These are phyloP conservation scores for Aporophyla nigra DNA, from an alignment of 2,888 invertebrate species.

Conservation along the genomic window DNA sequence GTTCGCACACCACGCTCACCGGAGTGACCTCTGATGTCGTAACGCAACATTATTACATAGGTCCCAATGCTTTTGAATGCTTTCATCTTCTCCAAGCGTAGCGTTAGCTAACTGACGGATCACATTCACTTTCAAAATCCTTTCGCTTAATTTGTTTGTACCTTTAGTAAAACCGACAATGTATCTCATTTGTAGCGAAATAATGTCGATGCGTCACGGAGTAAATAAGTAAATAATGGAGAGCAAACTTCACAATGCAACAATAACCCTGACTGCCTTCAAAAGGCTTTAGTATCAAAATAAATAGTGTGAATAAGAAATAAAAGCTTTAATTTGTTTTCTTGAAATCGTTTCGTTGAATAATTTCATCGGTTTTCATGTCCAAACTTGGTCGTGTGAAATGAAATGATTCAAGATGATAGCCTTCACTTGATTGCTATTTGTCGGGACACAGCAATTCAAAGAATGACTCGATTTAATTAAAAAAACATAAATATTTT, in stretches of 20 bases:
- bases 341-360: slow-evolving; percentile 27
- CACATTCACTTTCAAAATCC: slow-evolving; percentile 83
- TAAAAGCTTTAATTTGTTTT: slow-evolving; percentile 31
- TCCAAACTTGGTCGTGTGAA: slow-evolving; percentile 20
- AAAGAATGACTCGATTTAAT: slow-evolving; percentile 13
- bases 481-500: background rate
- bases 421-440: slow-evolving; percentile 20
- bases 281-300: slow-evolving; percentile 35
- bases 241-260: slow-evolving; percentile 23
- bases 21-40: slow-evolving; percentile 69
- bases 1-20: slow-evolving; percentile 47
- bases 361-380: slow-evolving; percentile 22
- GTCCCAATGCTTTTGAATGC: slow-evolving; percentile 76
- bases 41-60: slow-evolving; percentile 67
- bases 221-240: slow-evolving; percentile 5
- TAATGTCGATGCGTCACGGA: slow-evolving; percentile 16
- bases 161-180: slow-evolving; percentile 31
- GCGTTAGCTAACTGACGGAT: slow-evolving; percentile 72
- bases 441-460: background rate
- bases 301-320: slow-evolving; percentile 33
- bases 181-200: slow-evolving; percentile 33
- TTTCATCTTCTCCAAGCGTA: slow-evolving; percentile 71
- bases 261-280: slow-evolving; percentile 22
- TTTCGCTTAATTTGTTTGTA: slow-evolving; percentile 72
- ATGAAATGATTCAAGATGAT: slow-evolving; percentile 16